Evolutionary conservation across 2,888 invertebrate genomes (phyloP).

Genomic region (Diabrotica balteata): DNA sequence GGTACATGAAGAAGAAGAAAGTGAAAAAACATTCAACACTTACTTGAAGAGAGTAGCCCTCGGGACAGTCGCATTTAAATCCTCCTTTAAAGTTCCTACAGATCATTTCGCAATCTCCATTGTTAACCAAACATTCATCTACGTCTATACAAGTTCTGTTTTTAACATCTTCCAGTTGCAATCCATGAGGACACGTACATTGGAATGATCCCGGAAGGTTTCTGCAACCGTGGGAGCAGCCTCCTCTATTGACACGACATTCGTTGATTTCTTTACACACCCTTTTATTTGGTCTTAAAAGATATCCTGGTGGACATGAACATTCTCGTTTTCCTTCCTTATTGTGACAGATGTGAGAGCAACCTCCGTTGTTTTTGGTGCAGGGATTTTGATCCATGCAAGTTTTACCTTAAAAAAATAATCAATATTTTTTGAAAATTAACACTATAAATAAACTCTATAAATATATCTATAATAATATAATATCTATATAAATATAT

Average conservation of each 20-base stretch:
- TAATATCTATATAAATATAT: too few relatives aligned
- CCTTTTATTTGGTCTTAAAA: slow-evolving; percentile 56
- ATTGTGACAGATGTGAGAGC: slow-evolving; percentile 61
- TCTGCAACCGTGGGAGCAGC: slow-evolving; percentile 70
- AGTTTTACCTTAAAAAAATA: slow-evolving; percentile 41
- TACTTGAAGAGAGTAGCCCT: slow-evolving; percentile 53
- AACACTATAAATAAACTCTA: too few relatives aligned
- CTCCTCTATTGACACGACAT: slow-evolving; percentile 66
- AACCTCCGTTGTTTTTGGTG: slow-evolving; percentile 56
- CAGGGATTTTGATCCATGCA: slow-evolving; percentile 61
- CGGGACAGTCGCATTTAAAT: slow-evolving; percentile 62
- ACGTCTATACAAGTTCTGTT: slow-evolving; percentile 56
- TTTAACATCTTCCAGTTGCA: slow-evolving; percentile 48
- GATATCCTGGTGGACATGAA: slow-evolving; percentile 64
- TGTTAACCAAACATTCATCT: slow-evolving; percentile 58
- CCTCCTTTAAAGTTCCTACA: slow-evolving; percentile 63
- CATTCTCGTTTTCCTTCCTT: slow-evolving; percentile 60
- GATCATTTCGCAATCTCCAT: slow-evolving; percentile 60
- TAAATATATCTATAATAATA: too few relatives aligned
- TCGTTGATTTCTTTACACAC: slow-evolving; percentile 66
- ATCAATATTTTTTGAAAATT: not conserved
- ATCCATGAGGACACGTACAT: slow-evolving; percentile 63
- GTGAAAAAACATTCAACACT: slow-evolving; percentile 1
- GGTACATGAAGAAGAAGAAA: too few relatives aligned
- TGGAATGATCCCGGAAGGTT: slow-evolving; percentile 62